Conservation (phyloP, 2,113 vertebrate species). For the Odontophorus gujanensis region DNA sequence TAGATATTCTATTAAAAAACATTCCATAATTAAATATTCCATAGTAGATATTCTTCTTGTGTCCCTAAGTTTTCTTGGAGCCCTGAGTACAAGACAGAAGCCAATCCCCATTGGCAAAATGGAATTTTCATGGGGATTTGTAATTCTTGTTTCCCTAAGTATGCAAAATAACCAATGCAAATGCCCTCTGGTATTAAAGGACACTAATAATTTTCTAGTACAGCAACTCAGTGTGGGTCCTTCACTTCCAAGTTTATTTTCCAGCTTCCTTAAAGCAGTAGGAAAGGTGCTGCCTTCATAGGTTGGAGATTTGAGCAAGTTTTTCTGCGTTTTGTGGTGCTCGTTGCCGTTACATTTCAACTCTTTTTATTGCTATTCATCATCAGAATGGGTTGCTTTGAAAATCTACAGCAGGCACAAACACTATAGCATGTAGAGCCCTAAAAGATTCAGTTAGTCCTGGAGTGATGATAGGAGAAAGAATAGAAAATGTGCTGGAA, state of each 20-base stretch:
- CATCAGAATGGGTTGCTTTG: background rate
- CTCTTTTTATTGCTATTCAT: fast-evolving
- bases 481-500: fast-evolving
- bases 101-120: background rate
- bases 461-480: fast-evolving
- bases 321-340: background rate
- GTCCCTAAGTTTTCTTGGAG: background rate
- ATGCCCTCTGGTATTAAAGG: background rate
- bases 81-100: background rate
- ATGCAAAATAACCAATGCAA: background rate
- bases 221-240: fast-evolving
- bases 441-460: background rate
- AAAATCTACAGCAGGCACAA: background rate
- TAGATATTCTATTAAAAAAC: background rate
- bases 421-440: fast-evolving
- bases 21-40: background rate
- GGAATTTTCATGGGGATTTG: background rate
- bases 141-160: background rate
- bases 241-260: background rate
- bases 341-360: fast-evolving
- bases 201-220: background rate
- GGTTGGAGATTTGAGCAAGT: fast-evolving
- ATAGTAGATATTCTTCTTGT: background rate
- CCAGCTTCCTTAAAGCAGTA: background rate
- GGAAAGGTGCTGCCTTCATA: background rate